Conservation (phyloP, 2,113 vertebrate genomes). For the cattle (Bos taurus) region DNA sequence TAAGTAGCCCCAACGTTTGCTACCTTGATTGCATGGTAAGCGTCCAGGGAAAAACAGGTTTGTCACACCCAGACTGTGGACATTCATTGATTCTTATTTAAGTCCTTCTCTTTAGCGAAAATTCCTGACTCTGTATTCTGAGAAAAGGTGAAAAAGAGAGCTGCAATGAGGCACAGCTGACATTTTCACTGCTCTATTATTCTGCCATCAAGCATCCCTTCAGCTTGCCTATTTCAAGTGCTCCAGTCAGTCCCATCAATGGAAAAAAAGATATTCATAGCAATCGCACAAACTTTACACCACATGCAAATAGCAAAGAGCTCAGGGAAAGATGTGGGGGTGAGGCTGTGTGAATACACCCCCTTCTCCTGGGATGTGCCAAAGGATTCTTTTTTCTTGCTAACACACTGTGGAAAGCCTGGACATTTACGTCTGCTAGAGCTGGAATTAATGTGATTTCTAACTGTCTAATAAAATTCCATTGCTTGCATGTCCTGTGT, state of each 20-base stretch:
- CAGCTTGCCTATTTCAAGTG: neutral
- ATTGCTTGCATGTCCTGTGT: constrained; percentile 41
- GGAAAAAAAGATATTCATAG: neutral
- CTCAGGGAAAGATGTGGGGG: neutral
- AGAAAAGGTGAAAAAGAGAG: neutral
- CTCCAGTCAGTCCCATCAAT: neutral
- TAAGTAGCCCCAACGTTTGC: neutral
- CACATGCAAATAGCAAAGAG: neutral
- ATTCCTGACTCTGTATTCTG: neutral
- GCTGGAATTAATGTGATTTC: constrained; percentile 67
- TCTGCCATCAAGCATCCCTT: neutral
- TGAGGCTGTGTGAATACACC: neutral
- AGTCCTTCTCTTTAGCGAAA: neutral
- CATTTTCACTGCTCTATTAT: neutral
- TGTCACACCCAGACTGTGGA: neutral
- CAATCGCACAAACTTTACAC: neutral
- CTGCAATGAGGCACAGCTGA: neutral
- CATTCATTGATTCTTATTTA: neutral
- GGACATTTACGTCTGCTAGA: neutral
- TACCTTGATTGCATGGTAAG: neutral
- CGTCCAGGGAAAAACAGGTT: neutral
- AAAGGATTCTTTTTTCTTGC: constrained; percentile 20
- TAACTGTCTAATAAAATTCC: constrained; percentile 68
- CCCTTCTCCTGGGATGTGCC: neutral
- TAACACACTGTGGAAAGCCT: constrained; percentile 1